Evolutionary conservation across 2,888 invertebrate genomes (phyloP).

Genomic region (Pristionchus maxplancki): DNA sequence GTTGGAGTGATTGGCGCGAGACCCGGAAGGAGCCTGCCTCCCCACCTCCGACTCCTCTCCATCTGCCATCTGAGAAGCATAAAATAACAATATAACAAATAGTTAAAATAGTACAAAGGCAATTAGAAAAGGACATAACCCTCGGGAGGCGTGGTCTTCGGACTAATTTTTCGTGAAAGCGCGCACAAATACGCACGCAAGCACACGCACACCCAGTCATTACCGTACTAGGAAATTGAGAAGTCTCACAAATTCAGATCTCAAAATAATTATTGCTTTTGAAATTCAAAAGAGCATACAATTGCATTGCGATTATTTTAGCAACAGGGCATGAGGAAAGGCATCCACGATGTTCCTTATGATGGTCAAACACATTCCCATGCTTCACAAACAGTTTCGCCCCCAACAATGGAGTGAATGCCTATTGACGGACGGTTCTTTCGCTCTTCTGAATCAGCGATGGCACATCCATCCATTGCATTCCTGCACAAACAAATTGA

Average conservation of each 20-base stretch:
- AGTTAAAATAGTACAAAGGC: too few species aligned
- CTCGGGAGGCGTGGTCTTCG: too few species aligned
- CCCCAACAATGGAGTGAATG: slow-evolving; percentile 30
- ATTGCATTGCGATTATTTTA: too few species aligned
- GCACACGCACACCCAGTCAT: too few species aligned
- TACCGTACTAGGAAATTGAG: too few species aligned
- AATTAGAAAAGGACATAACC: too few species aligned
- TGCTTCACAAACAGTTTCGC: slow-evolving; percentile 8
- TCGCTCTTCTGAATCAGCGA: slow-evolving; percentile 9
- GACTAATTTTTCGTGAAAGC: too few species aligned
- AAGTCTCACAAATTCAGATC: too few species aligned
- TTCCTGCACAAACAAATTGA: not conserved
- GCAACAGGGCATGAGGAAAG: not conserved
- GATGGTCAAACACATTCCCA: slow-evolving; percentile 9
- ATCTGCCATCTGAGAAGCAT: not conserved
- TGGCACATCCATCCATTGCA: not conserved
- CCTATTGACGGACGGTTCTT: not conserved
- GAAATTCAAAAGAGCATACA: too few species aligned
- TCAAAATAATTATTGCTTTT: too few species aligned
- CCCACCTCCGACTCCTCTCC: not conserved
- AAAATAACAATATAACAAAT: not conserved
- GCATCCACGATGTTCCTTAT: not conserved
- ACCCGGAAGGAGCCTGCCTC: not conserved
- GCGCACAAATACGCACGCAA: too few species aligned
- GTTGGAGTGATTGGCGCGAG: not conserved